Evolutionary conservation across 1,140 invertebrate genomes (phyloP).

Genomic region (Himalopsyche phryganea): DNA sequence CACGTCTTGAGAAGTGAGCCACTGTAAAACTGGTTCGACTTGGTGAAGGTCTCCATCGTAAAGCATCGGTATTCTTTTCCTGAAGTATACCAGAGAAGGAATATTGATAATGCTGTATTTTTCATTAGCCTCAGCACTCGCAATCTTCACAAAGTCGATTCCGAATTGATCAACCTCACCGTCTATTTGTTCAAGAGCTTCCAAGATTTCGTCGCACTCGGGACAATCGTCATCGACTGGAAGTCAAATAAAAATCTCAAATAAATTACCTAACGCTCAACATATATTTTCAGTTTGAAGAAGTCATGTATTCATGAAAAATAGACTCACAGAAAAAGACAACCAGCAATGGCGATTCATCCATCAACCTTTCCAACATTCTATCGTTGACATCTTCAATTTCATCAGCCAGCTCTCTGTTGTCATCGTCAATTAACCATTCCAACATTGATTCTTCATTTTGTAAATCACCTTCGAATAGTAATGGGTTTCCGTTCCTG

Average conservation of each 20-base stretch:
- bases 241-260: not conserved
- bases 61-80: conserved; percentile 78
- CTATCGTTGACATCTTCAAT: conserved; percentile 89
- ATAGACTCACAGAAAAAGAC: conserved; percentile 93
- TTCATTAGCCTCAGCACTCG: conserved; percentile 76
- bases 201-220: conserved; percentile 84
- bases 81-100: conserved; percentile 85
- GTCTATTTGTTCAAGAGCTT: conserved; percentile 88
- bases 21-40: conserved; percentile 79
- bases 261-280: too few relatives aligned
- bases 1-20: conserved; percentile 91
- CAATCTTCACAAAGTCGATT: conserved; percentile 93
- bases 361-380: conserved; percentile 84
- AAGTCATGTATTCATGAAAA: too few relatives aligned
- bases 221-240: conserved; percentile 83
- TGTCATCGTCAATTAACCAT: conserved; percentile 92
- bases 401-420: conserved; percentile 88
- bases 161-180: conserved; percentile 90
- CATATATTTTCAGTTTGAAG: too few relatives aligned
- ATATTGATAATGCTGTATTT: conserved; percentile 79
- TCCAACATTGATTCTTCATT: conserved; percentile 88
- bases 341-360: conserved; percentile 83
- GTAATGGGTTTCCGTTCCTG: conserved; percentile 86
- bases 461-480: conserved; percentile 90
- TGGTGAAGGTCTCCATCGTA: conserved; percentile 90